These are phyloP conservation scores for Armadillidium nasatum DNA, from an alignment of 1,140 invertebrate species.

Conservation along the genomic window DNA sequence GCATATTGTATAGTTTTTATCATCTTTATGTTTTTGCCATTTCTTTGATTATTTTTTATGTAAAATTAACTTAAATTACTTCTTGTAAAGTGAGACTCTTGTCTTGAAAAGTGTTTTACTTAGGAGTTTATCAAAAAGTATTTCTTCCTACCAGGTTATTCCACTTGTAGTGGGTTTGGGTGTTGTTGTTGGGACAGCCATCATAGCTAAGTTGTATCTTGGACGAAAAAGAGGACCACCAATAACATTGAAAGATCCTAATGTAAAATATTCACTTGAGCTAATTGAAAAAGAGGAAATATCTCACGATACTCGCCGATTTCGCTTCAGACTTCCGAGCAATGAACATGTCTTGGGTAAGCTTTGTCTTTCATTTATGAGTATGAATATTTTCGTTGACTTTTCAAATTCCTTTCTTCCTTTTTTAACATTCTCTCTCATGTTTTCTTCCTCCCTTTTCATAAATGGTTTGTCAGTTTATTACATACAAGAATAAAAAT, in stretches of 20 bases:
- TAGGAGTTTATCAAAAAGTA: too few relatives aligned
- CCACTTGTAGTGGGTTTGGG: conserved; percentile 60
- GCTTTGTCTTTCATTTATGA: neutral
- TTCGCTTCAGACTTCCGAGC: conserved; percentile 83
- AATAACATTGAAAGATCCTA: conserved; percentile 72
- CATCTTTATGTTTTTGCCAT: too few relatives aligned
- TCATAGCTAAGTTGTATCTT: conserved; percentile 60
- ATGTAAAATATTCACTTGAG: conserved; percentile 81
- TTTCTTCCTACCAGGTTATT: conserved; percentile 48
- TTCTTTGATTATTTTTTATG: too few relatives aligned
- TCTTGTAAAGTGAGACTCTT: too few relatives aligned
- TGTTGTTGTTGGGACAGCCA: conserved; percentile 65
- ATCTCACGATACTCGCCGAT: conserved; percentile 88
- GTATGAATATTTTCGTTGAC: neutral
- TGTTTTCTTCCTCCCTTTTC: too few relatives aligned
- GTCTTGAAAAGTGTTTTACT: too few relatives aligned
- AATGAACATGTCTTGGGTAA: conserved; percentile 75
- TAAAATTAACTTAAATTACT: too few relatives aligned
- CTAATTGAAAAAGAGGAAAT: conserved; percentile 86
- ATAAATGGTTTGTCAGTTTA: too few relatives aligned
- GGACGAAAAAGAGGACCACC: conserved; percentile 50
- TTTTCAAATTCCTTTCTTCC: too few relatives aligned
- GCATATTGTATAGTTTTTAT: too few relatives aligned
- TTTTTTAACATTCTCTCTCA: too few relatives aligned
- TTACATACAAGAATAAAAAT: too few relatives aligned